Conservation (phyloP, 1,140 invertebrate genomes). For the Thaumatotibia leucotreta region DNA sequence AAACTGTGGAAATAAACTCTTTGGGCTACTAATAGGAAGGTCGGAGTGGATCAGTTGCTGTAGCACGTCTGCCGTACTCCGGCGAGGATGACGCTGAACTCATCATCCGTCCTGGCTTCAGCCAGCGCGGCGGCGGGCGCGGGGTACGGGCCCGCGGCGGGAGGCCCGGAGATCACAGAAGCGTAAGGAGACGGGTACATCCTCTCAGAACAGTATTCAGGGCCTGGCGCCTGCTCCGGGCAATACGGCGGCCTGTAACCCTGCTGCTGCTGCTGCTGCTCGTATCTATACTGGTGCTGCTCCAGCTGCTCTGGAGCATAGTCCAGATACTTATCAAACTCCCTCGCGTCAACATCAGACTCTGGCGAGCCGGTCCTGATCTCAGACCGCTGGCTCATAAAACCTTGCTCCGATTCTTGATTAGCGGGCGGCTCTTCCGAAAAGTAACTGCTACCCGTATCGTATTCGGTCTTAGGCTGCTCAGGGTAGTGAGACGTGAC, state of each 20-base stretch:
- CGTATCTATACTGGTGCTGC: slow-evolving; percentile 62
- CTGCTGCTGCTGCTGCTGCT: slow-evolving; percentile 48
- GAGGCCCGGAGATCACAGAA: slow-evolving; percentile 57
- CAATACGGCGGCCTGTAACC: slow-evolving; percentile 54
- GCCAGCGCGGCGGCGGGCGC: slow-evolving; percentile 68
- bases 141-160: slow-evolving; percentile 40
- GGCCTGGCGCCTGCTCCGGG: slow-evolving; percentile 39
- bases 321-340: slow-evolving; percentile 83
- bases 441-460: slow-evolving; percentile 67
- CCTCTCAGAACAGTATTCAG: slow-evolving; percentile 77
- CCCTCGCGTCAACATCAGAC: slow-evolving; percentile 78
- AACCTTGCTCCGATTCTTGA: slow-evolving; percentile 43
- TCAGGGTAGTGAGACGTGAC: slow-evolving; percentile 70
- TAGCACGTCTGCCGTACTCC: slow-evolving; percentile 91
- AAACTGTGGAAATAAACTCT: slow-evolving; percentile 38
- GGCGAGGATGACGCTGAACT: slow-evolving; percentile 90
- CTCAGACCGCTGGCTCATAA: slow-evolving; percentile 54
- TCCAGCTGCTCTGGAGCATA: slow-evolving; percentile 72
- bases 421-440: slow-evolving; percentile 65
- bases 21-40: slow-evolving; percentile 55
- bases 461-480: slow-evolving; percentile 72
- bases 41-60: slow-evolving; percentile 80
- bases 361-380: slow-evolving; percentile 70
- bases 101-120: slow-evolving; percentile 83
- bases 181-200: slow-evolving; percentile 67